phyloP scores from a whole-genome alignment of 2,113 vertebrate genomes.

The Capreolus pygargus region DNA sequence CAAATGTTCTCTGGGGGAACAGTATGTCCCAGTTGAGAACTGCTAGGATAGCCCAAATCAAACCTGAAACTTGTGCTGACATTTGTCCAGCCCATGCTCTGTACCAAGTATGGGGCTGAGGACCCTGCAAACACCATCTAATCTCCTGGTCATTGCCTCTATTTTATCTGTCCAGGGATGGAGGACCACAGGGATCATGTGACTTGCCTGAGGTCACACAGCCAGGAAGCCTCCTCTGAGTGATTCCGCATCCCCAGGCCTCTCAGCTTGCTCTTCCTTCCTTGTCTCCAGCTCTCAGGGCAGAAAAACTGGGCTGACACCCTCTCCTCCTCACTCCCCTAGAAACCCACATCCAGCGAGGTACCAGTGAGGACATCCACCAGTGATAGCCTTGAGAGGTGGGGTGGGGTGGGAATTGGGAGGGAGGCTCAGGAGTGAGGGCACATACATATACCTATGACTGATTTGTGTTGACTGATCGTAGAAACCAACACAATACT shows the following conservation, averaged over 20 bases:
- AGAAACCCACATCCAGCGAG: not conserved
- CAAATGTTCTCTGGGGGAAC: not conserved
- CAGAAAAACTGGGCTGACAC: not conserved
- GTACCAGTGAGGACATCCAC: not conserved
- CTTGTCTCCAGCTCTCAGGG: not conserved
- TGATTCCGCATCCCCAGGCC: not conserved
- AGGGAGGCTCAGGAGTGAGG: not conserved
- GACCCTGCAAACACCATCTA: not conserved
- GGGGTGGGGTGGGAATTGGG: not conserved
- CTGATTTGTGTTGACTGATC: not conserved
- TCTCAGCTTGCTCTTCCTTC: not conserved
- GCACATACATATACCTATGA: not conserved
- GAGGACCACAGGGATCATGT: rapidly evolving
- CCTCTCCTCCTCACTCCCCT: not conserved
- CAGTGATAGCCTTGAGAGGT: not conserved
- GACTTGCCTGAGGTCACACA: not conserved
- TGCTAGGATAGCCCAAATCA: not conserved
- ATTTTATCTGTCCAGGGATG: not conserved
- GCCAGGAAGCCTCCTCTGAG: not conserved
- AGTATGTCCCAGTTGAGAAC: not conserved
- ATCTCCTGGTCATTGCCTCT: too few species aligned
- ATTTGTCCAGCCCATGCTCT: not conserved
- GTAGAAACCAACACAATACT: not conserved
- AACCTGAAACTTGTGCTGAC: not conserved
- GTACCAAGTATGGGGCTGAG: not conserved